phyloP scores from a whole-genome alignment of 2,888 invertebrate species.

The Cryptosula pallasiana region DNA sequence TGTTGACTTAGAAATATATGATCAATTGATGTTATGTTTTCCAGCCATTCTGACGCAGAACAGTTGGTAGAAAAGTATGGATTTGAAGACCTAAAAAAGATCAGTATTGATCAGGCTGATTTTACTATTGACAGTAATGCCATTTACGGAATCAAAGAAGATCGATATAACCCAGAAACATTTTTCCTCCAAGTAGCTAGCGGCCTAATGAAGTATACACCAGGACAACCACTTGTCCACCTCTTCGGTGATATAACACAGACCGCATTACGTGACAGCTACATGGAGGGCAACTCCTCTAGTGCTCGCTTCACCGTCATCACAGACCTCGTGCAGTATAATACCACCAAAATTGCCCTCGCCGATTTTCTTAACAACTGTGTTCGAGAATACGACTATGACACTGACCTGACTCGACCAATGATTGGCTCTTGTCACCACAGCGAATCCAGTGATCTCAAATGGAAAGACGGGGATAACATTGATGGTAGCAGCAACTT shows the following conservation, averaged over 20 bases:
- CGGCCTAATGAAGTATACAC: background rate
- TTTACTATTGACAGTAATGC: background rate
- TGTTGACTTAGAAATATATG: too few species aligned
- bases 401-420: background rate
- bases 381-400: conserved; percentile 10
- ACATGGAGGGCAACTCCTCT: background rate
- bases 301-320: background rate
- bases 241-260: background rate
- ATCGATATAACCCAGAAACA: background rate
- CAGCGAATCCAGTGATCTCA: background rate
- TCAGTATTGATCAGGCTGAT: background rate
- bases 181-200: background rate
- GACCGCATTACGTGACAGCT: background rate
- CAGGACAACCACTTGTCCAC: background rate
- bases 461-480: background rate
- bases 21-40: background rate
- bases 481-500: background rate
- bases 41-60: background rate
- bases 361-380: conserved; percentile 16
- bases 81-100: background rate
- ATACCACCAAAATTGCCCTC: background rate
- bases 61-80: background rate
- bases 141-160: background rate
- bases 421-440: background rate
- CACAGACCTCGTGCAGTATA: conserved; percentile 1